These are phyloP conservation scores for Thaumatotibia leucotreta DNA, from an alignment of 1,140 invertebrate species.

Conservation along the genomic window DNA sequence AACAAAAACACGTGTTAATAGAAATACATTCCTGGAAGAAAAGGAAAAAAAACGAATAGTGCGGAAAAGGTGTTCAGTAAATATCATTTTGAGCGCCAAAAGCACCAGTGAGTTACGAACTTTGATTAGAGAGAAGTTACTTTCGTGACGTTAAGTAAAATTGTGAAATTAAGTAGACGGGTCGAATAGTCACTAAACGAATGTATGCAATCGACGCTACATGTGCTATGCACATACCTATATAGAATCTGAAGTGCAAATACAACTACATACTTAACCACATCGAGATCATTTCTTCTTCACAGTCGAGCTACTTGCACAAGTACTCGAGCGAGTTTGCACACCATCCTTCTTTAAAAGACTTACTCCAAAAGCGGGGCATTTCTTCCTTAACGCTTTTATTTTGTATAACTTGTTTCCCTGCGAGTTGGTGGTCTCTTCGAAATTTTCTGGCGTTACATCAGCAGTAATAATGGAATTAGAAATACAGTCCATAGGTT, in stretches of 20 bases:
- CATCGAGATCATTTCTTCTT: slow-evolving; percentile 70
- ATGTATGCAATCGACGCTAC: slow-evolving; percentile 34
- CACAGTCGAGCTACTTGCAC: slow-evolving; percentile 57
- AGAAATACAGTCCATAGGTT: slow-evolving; percentile 66
- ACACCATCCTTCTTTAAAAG: slow-evolving; percentile 66
- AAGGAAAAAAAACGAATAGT: too few relatives aligned
- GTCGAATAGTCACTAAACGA: slow-evolving; percentile 42
- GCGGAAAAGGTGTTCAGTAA: too few relatives aligned
- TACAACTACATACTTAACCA: slow-evolving; percentile 20
- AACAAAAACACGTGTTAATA: too few relatives aligned
- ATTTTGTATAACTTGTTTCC: slow-evolving; percentile 73
- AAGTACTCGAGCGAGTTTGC: slow-evolving; percentile 63
- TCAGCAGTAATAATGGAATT: slow-evolving; percentile 62
- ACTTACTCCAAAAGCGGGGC: slow-evolving; percentile 59
- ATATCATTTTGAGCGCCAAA: too few relatives aligned
- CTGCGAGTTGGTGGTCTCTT: slow-evolving; percentile 68
- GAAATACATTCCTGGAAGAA: too few relatives aligned
- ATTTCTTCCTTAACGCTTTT: slow-evolving; percentile 69
- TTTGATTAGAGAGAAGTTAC: too few relatives aligned
- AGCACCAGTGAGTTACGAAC: too few relatives aligned
- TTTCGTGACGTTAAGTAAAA: too few relatives aligned
- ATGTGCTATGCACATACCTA: slow-evolving; percentile 48
- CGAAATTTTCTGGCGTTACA: slow-evolving; percentile 58
- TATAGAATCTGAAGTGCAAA: slow-evolving; percentile 36
- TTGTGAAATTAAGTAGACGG: slow-evolving; percentile 20